phyloP scores from a whole-genome alignment of 2,113 vertebrate genomes.

The Boulengeromyrus knoepffleri region DNA sequence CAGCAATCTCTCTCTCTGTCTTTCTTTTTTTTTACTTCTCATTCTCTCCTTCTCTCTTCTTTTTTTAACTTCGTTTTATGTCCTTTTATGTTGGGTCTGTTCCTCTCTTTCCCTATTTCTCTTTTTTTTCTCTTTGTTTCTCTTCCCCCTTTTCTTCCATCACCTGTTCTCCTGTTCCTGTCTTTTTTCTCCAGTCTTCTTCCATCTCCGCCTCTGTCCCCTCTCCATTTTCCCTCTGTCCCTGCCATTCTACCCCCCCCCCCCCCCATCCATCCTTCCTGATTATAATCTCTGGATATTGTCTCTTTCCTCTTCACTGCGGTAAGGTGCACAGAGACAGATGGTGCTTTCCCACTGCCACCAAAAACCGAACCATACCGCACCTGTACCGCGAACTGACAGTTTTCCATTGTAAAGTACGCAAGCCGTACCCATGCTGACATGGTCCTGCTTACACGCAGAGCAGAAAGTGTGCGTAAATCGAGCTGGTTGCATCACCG shows the following conservation, averaged over 20 bases:
- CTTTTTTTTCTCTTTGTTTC: not conserved
- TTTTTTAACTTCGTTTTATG: constrained; percentile 22
- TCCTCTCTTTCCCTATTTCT: constrained; percentile 21
- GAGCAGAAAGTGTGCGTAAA: too few relatives aligned
- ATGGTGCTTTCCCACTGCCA: not conserved
- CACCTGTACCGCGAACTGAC: not conserved
- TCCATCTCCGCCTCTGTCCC: constrained; percentile 38
- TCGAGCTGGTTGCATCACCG: too few relatives aligned
- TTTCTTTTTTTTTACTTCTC: constrained; percentile 22
- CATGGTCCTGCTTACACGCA: too few relatives aligned
- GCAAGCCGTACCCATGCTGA: not conserved
- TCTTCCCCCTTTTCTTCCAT: constrained; percentile 25
- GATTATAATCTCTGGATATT: not conserved
- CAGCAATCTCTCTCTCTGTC: not conserved
- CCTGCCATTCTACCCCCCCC: not conserved
- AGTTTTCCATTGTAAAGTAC: not conserved
- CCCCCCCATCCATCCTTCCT: not conserved
- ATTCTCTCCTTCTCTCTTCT: not conserved
- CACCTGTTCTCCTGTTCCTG: constrained; percentile 17
- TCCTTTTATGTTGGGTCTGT: not conserved
- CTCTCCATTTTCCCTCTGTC: constrained; percentile 14
- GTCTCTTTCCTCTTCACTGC: not conserved
- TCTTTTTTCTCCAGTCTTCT: not conserved
- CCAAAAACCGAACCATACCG: not conserved
- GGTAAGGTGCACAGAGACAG: not conserved